Base-by-base conservation (phyloP, 2,797 vertebrate genomes). In the Premnoplex brunnescens region DNA sequence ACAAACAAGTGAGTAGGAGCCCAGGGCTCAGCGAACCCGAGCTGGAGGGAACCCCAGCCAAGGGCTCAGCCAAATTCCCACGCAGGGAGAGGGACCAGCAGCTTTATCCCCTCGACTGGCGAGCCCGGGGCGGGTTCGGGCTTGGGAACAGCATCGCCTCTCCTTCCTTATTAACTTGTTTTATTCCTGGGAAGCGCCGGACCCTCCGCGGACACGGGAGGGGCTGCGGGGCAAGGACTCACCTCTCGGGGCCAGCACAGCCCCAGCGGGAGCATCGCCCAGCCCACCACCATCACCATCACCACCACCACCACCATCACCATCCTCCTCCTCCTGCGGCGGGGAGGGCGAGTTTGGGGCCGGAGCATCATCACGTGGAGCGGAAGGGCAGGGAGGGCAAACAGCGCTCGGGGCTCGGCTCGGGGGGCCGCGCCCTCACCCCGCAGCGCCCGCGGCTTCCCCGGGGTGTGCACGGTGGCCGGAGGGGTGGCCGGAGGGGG, bases 161-260 rank as follows among this genome's bases (percentile, higher is more conserved):
- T 48, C 46, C 22, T 13, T 44, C 20, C 20, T 22, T 44, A 44
- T 44, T 21, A 12, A 21, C 20, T 44, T 44, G 11, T 21, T 44
- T 44, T 44, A 10, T 7, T 12, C 44, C 44, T 44, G 44, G 44
- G 22, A 48, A 48, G 44, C 9, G 44, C 46, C 23, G 6, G 10
- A 46, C 12, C 22, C 46, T 46, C 22, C 21, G 22, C 7, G 46
- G 46, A 14, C 21, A 48, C 22, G 22, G 11, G 46, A 48, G 46
- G 12, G 46, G 46, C 46, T 24, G 46, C 46, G 12, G 46, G 12
- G 46, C 22, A 23, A 12, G 46, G 2, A 88, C 98, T 96, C 96
- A 98, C 98, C 98, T 96, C 83, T 27, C 12, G 95, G 51, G 49
- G 64, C 62, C 95, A 93, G 77, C 96, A 91, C 60, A 96, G 85